phyloP scores from a whole-genome alignment of 1,140 invertebrate genomes.

The Oreohelix idahoensis region DNA sequence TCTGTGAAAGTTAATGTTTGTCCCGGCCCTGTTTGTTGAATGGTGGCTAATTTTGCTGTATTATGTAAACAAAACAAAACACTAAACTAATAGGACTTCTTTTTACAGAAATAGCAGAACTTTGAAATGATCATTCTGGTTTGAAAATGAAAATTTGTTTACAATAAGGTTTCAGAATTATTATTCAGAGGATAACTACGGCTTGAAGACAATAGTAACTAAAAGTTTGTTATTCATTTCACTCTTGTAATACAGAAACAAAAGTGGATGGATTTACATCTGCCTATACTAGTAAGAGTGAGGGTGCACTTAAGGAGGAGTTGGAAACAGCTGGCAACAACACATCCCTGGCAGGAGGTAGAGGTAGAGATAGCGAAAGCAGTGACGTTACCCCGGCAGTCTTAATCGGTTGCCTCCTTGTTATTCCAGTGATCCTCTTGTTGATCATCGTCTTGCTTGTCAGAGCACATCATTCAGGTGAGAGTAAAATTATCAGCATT shows the following conservation, averaged over 20 bases:
- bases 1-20: too few relatives aligned
- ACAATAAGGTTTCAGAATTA: too few relatives aligned
- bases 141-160: too few relatives aligned
- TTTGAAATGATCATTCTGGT: too few relatives aligned
- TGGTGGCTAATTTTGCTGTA: too few relatives aligned
- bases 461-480: conserved; percentile 55
- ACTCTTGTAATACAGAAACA: not conserved
- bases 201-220: too few relatives aligned
- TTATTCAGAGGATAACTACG: too few relatives aligned
- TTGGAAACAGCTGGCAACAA: not conserved
- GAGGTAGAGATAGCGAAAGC: not conserved
- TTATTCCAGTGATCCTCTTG: conserved; percentile 54
- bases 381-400: conserved; percentile 47
- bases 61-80: too few relatives aligned
- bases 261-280: not conserved
- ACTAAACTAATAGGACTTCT: too few relatives aligned
- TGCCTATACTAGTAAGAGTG: not conserved
- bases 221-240: not conserved
- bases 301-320: not conserved
- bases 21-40: too few relatives aligned
- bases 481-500: not conserved
- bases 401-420: conserved; percentile 56
- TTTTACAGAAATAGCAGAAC: too few relatives aligned
- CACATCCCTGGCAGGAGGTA: not conserved
- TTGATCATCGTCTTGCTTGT: conserved; percentile 53